Percentiles rank a stretch among this genome's conserved stretches.
Evolutionary conservation across 2,797 vertebrate species (phyloP).

Genomic region (Chromis chromis): DNA sequence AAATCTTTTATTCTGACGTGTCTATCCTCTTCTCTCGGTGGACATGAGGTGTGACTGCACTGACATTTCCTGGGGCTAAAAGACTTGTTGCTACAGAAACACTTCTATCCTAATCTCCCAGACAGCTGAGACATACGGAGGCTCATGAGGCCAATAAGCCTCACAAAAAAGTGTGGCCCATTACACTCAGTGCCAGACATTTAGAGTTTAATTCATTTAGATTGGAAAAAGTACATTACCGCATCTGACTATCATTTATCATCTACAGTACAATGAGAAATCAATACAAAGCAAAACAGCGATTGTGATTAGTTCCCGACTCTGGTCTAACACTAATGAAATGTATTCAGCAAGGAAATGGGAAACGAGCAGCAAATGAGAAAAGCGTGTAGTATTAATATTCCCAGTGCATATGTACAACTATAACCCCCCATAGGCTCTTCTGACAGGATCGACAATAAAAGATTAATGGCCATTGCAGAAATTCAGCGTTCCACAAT

Average conservation of each 20-base stretch:
- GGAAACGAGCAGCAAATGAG: slow-evolving; percentile 57
- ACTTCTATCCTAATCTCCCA: slow-evolving; percentile 38
- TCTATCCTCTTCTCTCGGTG: slow-evolving; percentile 45
- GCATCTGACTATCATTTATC: slow-evolving; percentile 66
- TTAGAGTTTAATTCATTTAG: slow-evolving; percentile 53
- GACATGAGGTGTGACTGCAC: slow-evolving; percentile 59
- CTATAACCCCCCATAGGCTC: slow-evolving; percentile 62
- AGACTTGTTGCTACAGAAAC: slow-evolving; percentile 64
- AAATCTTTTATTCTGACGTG: slow-evolving; percentile 35
- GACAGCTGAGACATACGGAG: slow-evolving; percentile 3
- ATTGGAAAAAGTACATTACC: slow-evolving; percentile 47
- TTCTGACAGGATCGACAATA: slow-evolving; percentile 73
- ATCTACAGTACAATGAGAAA: slow-evolving; percentile 65
- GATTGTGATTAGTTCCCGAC: slow-evolving; percentile 54
- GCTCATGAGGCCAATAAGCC: slow-evolving; percentile 49
- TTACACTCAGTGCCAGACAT: slow-evolving; percentile 43
- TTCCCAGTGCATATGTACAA: slow-evolving; percentile 68
- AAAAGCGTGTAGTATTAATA: slow-evolving; percentile 67
- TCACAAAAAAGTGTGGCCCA: slow-evolving; percentile 32
- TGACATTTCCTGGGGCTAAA: slow-evolving; percentile 71
- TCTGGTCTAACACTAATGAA: slow-evolving; percentile 64
- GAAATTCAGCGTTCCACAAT: slow-evolving; percentile 65
- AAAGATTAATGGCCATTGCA: slow-evolving; percentile 75
- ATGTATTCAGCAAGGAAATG: slow-evolving; percentile 64
- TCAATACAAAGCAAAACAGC: slow-evolving; percentile 69